phyloP scores from a whole-genome alignment of 2,888 invertebrate species.

The Tipula helvola region DNA sequence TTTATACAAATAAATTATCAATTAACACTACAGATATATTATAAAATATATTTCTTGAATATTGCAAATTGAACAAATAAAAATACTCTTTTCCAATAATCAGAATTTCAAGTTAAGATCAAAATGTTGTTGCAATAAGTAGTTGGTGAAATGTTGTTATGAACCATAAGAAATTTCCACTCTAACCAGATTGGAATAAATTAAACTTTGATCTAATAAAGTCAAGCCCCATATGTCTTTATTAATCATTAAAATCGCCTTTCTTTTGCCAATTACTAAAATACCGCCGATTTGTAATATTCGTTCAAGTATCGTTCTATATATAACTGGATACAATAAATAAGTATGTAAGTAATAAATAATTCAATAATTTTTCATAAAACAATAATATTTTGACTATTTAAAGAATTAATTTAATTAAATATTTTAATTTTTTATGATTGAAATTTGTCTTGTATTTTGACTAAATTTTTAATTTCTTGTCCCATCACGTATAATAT shows the following conservation, averaged over 20 bases:
- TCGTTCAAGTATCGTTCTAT: not conserved
- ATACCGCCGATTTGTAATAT: not conserved
- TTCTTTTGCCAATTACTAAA: not conserved
- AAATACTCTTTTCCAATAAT: too few relatives aligned
- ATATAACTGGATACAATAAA: not conserved
- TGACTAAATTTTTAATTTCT: not conserved
- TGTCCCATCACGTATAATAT: not conserved
- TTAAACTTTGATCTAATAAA: not conserved
- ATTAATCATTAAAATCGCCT: not conserved
- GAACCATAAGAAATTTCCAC: not conserved
- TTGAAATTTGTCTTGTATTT: not conserved
- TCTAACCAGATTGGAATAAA: not conserved
- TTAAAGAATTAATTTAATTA: not conserved
- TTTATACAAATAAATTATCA: too few relatives aligned
- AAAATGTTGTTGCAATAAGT: too few relatives aligned
- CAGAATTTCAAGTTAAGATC: too few relatives aligned
- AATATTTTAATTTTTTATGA: not conserved
- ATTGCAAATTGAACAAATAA: too few relatives aligned
- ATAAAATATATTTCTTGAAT: too few relatives aligned
- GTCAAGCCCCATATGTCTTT: not conserved
- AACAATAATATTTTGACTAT: not conserved
- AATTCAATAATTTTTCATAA: not conserved
- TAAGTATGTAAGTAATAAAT: not conserved
- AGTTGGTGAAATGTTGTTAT: too few relatives aligned
- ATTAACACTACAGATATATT: too few relatives aligned